Percentiles rank a stretch among this genome's conserved stretches.
Evolutionary conservation across 1,140 invertebrate genomes (phyloP).

Genomic region (Calycopis cecrops): DNA sequence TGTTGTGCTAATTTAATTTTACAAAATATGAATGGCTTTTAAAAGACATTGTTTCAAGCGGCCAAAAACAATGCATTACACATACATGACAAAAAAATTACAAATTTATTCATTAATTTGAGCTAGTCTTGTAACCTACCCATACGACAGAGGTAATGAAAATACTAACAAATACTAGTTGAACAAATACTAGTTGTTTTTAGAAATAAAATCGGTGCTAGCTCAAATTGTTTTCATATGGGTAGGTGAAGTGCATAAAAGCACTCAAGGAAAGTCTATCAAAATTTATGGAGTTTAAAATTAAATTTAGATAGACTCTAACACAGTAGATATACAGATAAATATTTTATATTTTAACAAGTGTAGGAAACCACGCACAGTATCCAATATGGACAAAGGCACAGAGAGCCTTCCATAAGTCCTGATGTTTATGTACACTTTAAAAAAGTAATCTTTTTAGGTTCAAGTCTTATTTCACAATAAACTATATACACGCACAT

Average conservation of each 20-base stretch:
- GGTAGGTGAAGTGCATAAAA: constrained; percentile 35
- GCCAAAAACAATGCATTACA: constrained; percentile 26
- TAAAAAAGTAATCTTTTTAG: constrained; percentile 62
- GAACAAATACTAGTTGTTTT: constrained; percentile 23
- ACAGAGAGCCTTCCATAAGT: constrained; percentile 45
- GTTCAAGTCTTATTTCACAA: constrained; percentile 69
- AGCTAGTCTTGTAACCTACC: constrained; percentile 61
- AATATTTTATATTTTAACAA: constrained; percentile 73
- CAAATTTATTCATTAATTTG: constrained; percentile 35
- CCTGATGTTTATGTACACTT: constrained; percentile 70
- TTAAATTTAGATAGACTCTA: constrained; percentile 71
- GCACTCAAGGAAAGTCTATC: constrained; percentile 59
- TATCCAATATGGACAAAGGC: constrained; percentile 71
- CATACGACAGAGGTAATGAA: constrained; percentile 38
- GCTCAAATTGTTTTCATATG: constrained; percentile 50
- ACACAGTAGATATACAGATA: constrained; percentile 57
- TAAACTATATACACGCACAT: constrained; percentile 72
- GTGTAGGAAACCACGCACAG: constrained; percentile 57
- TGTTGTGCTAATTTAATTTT: constrained; percentile 14
- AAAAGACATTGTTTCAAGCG: constrained; percentile 56
- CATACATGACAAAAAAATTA: too few relatives aligned
- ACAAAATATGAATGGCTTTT: constrained; percentile 43
- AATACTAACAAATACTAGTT: constrained; percentile 29
- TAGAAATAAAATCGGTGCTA: constrained; percentile 56
- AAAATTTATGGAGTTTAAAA: constrained; percentile 66